phyloP scores from a whole-genome alignment of 2,888 invertebrate genomes.

The Conus canariensis region DNA sequence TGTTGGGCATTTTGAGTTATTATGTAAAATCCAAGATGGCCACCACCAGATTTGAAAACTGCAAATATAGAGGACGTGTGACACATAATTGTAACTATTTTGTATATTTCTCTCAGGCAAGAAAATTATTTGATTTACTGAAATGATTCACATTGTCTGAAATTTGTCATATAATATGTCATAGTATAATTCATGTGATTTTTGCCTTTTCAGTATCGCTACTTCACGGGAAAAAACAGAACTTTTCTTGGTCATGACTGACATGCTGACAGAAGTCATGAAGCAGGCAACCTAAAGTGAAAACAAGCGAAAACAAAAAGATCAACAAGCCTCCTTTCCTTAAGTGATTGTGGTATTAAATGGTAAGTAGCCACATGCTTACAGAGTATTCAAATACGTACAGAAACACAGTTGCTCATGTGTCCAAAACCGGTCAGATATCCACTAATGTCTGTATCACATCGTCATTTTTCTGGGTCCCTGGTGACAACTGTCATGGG shows the following conservation, averaged over 20 bases:
- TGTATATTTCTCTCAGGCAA: background rate
- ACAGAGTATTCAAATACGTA: background rate
- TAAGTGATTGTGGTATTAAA: background rate
- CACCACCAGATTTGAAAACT: background rate
- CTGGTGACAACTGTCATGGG: background rate
- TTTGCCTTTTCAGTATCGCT: background rate
- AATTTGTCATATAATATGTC: no score
- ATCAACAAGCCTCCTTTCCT: no score
- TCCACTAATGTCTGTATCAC: background rate
- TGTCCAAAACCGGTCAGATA: background rate
- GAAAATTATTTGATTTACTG: background rate
- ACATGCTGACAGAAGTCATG: background rate
- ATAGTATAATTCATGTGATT: background rate
- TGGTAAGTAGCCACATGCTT: background rate
- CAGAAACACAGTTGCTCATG: background rate
- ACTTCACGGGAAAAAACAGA: background rate
- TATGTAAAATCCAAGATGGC: conserved; percentile 2
- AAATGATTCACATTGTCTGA: no score
- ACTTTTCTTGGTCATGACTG: background rate
- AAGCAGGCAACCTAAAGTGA: background rate
- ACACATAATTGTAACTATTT: background rate
- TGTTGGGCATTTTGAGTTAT: conserved; percentile 3
- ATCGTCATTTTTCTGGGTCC: background rate
- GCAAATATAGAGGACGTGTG: background rate
- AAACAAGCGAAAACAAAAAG: background rate